Conservation (phyloP, 1,140 invertebrate genomes). For the Drosophila truncata region DNA sequence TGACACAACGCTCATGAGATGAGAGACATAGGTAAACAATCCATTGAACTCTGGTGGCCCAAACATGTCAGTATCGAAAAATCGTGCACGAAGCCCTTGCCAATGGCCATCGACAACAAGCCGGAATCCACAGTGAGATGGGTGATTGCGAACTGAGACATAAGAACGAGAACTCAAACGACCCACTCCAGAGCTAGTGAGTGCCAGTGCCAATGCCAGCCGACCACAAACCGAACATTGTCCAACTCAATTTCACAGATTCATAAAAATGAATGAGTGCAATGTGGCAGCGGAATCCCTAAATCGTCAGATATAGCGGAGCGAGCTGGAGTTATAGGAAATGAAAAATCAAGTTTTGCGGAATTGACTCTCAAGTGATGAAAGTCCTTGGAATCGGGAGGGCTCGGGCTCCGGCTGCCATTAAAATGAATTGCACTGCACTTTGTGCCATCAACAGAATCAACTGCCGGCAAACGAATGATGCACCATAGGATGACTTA, state of each 20-base stretch:
- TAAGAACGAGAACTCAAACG: conserved; percentile 41
- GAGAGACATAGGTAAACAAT: conserved; percentile 7
- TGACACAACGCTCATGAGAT: conserved; percentile 35
- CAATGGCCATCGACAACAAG: conserved; percentile 53
- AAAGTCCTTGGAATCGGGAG: conserved; percentile 16
- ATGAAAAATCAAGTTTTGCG: conserved; percentile 83
- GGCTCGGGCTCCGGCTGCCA: conserved; percentile 35
- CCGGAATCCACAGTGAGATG: conserved; percentile 16
- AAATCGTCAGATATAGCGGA: conserved; percentile 58
- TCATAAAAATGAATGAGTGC: conserved; percentile 80
- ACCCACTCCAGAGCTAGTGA: conserved; percentile 39
- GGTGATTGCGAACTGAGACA: conserved; percentile 45
- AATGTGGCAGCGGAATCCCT: conserved; percentile 49
- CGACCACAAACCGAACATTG: conserved; percentile 76
- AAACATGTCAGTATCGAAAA: conserved; percentile 7
- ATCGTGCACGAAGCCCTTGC: conserved; percentile 36
- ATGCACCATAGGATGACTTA: conserved; percentile 78
- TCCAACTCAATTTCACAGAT: conserved; percentile 78
- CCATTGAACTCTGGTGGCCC: conserved; percentile 2
- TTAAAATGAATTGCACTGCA: conserved; percentile 85
- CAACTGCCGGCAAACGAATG: conserved; percentile 76
- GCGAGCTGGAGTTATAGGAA: conserved; percentile 59
- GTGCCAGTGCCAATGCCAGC: conserved; percentile 12
- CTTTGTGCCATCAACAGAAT: conserved; percentile 84
- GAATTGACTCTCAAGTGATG: conserved; percentile 84